Conservation (phyloP, 2,113 vertebrate species). For the Vidua macroura region DNA sequence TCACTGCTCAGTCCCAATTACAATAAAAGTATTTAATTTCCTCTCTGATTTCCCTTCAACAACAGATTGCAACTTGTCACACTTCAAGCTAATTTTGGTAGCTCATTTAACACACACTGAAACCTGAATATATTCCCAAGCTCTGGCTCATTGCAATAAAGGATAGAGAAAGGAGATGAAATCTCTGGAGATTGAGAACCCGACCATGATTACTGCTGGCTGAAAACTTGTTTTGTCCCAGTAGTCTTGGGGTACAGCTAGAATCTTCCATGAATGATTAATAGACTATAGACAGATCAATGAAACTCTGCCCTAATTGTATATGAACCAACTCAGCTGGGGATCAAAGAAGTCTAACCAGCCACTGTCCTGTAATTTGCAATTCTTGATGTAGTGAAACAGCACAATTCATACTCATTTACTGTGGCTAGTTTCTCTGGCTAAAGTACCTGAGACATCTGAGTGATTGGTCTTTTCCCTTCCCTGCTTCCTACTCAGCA, state of each 20-base stretch:
- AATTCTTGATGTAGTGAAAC: conserved; percentile 33
- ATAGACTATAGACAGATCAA: conserved; percentile 46
- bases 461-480: conserved; percentile 2
- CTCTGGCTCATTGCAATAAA: conserved; percentile 50
- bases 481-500: background rate
- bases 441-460: conserved; percentile 30
- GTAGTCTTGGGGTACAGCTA: conserved; percentile 34
- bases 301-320: conserved; percentile 38
- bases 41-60: conserved; percentile 63
- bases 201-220: conserved; percentile 50
- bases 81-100: conserved; percentile 58
- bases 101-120: conserved; percentile 59
- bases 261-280: conserved; percentile 58
- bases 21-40: conserved; percentile 66
- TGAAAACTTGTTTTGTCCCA: conserved; percentile 66
- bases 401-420: conserved; percentile 47
- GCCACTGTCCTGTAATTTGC: conserved; percentile 9
- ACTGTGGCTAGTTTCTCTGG: conserved; percentile 37
- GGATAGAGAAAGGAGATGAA: conserved; percentile 49
- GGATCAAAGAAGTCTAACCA: background rate
- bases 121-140: conserved; percentile 61
- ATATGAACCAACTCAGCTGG: conserved; percentile 29
- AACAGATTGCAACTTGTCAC: conserved; percentile 61
- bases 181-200: conserved; percentile 47
- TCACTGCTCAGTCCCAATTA: conserved; percentile 40